A percentile compares a stretch with the other conserved stretches of the same genome.
These are phyloP conservation scores for Platycheirus albimanus DNA, from an alignment of 2,888 invertebrate species.

Conservation along the genomic window DNA sequence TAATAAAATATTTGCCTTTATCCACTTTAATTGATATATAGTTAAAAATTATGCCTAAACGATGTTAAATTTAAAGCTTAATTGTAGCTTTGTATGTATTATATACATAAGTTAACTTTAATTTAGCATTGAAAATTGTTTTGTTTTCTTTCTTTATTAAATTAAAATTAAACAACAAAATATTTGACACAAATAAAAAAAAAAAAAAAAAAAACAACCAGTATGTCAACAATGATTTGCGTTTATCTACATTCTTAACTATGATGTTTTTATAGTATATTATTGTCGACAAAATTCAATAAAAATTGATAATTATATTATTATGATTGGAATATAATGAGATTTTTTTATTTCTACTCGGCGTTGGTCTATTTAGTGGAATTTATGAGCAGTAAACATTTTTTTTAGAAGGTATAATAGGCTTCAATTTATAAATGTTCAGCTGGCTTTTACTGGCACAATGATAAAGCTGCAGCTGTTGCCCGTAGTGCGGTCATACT, in stretches of 20 bases:
- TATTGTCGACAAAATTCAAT: constrained; percentile 53
- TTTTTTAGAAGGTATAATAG: too few relatives aligned
- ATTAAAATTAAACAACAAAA: not conserved
- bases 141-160: constrained; percentile 11
- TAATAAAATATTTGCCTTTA: constrained; percentile 43
- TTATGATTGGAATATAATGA: constrained; percentile 49
- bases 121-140: constrained; percentile 17
- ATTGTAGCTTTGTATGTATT: constrained; percentile 13
- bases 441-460: too few relatives aligned
- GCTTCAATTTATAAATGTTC: too few relatives aligned
- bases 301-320: constrained; percentile 60
- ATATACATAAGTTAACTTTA: constrained; percentile 14
- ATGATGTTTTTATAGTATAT: constrained; percentile 62
- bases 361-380: not conserved
- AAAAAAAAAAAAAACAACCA: constrained; percentile 46
- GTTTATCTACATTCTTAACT: constrained; percentile 53
- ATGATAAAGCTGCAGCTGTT: too few relatives aligned
- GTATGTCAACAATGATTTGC: constrained; percentile 57
- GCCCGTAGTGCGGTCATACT: too few relatives aligned
- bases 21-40: constrained; percentile 14
- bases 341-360: constrained; percentile 15
- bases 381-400: not conserved
- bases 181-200: constrained; percentile 16
- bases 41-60: constrained; percentile 38
- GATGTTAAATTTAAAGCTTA: constrained; percentile 34